Conservation (phyloP, 2,888 invertebrate species). For the Aphidius colemani region DNA sequence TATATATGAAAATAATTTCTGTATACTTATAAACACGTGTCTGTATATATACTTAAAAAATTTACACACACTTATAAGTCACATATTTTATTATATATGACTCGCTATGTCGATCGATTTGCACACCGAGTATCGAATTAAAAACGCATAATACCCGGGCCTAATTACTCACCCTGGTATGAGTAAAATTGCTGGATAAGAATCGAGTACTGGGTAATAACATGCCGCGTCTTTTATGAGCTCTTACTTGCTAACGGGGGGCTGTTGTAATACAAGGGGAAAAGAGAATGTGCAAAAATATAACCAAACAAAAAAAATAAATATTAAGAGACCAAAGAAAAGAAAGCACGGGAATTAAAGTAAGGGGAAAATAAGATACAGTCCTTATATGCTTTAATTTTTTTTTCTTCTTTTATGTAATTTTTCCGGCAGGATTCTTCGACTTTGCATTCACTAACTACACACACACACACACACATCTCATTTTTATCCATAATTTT, state of each 20-base stretch:
- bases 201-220: slow-evolving; percentile 24
- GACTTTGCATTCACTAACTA: no score
- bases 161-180: slow-evolving; percentile 21
- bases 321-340: no score
- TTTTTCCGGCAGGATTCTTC: no score
- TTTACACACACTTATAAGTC: no score
- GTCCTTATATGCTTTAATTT: background rate
- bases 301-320: no score
- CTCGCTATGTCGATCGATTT: slow-evolving; percentile 24
- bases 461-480: no score
- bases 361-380: slow-evolving; percentile 4
- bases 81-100: background rate
- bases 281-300: no score
- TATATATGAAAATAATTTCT: slow-evolving; percentile 1
- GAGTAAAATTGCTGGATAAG: slow-evolving; percentile 25
- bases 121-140: slow-evolving; percentile 27
- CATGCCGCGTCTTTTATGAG: slow-evolving; percentile 22
- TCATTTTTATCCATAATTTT: background rate
- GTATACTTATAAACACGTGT: background rate
- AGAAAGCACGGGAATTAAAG: no score
- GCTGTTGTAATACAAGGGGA: background rate
- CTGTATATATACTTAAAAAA: no score
- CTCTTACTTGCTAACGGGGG: background rate
- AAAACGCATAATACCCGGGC: slow-evolving; percentile 26
- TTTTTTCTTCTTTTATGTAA: background rate